These are phyloP conservation scores for Otocyon megalotis DNA, from an alignment of 2,113 vertebrate species.

Conservation along the genomic window DNA sequence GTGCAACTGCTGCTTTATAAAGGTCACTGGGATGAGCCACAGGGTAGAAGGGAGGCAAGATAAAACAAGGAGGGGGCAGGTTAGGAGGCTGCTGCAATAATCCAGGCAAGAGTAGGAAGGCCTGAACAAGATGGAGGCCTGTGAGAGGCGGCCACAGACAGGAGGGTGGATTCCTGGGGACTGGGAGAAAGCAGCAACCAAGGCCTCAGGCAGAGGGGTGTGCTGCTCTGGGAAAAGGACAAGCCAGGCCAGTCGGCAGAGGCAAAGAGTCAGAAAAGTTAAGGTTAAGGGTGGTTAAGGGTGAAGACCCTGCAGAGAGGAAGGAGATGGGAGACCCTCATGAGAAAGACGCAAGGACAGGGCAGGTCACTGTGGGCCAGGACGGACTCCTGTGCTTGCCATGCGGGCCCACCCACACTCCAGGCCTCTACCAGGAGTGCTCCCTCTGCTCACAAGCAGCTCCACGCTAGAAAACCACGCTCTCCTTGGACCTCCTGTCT, in stretches of 20 bases:
- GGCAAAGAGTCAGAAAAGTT: not conserved
- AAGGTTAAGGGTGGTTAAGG: not conserved
- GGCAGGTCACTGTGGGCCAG: not conserved
- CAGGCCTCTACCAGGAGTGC: not conserved
- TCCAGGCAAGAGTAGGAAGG: not conserved
- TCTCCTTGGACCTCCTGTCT: not conserved
- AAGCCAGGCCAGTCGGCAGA: not conserved
- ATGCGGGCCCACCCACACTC: not conserved
- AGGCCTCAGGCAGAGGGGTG: too few species aligned
- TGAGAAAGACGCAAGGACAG: not conserved
- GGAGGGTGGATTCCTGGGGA: rapidly evolving
- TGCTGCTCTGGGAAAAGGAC: not conserved
- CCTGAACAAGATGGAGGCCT: not conserved
- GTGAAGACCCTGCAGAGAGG: not conserved
- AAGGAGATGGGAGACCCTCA: not conserved
- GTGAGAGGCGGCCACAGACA: not conserved
- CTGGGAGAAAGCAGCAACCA: not conserved
- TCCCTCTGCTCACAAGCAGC: not conserved
- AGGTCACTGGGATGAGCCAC: not conserved
- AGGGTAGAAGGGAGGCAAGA: not conserved
- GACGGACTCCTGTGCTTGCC: too few species aligned
- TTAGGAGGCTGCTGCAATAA: not conserved
- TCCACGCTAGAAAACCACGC: too few species aligned
- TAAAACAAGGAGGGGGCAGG: rapidly evolving
- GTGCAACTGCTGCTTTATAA: not conserved